Evolutionary conservation across 2,113 vertebrate genomes (phyloP), one percentile per base, ranked within the genome.

Genomic region (Hippocampus zosterae): DNA sequence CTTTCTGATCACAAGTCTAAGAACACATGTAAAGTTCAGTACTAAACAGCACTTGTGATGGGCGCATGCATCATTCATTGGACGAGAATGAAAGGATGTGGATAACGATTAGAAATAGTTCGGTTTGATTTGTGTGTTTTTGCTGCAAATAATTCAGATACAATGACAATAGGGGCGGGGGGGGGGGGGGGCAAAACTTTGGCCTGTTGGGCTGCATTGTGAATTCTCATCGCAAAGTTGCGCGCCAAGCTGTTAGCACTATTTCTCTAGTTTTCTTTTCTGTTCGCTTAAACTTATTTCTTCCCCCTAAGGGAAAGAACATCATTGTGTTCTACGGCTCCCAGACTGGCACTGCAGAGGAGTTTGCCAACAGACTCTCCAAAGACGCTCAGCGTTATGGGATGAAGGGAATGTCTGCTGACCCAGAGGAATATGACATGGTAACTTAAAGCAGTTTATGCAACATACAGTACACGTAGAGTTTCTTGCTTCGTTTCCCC

Each of bases 321-420:
- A 94, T 98, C 0, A 91, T 98, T 41, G 96, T 98, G 52, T 98
- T 99, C 89, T 99, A 98, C 0, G 97, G 97, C 29, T 99, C 97
- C 52, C 97, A 99, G 88, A 99, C 97, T 0, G 97, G 97, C 40
- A 99, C 97, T 0, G 96, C 82, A 0, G 97, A 99, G 86, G 97
- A 99, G 75, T 99, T 99, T 89, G 92, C 96, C 71, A 98, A 95
- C 85, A 93, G 97, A 12, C 88, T 99, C 13, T 92, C 97, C 71
- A 99, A 98, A 90, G 97, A 99, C 0, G 94, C 97, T 65, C 96
- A 96, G 77, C 97, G 97, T 66, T 99, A 99, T 0, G 97, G 96
- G 65, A 96, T 99, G 89, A 93, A 96, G 79, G 96, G 96, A 81
- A 96, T 99, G 95, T 88, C 93, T 0, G 96, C 97, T 0, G 97